Base-by-base conservation (phyloP, 2,797 vertebrate species). In the Girardinus metallicus region DNA sequence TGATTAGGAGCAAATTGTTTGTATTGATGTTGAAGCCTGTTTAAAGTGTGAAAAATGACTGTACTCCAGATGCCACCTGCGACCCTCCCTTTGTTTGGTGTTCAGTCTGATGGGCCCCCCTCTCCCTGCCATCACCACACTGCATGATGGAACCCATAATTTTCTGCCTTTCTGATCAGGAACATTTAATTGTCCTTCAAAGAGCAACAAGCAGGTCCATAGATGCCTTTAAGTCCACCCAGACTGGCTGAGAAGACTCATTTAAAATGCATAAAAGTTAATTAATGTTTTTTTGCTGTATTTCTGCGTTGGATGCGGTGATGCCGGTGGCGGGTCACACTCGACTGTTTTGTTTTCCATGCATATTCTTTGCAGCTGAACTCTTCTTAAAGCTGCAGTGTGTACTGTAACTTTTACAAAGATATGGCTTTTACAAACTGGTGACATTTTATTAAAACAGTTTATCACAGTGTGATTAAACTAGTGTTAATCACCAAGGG, bases 191-290 rank as follows among this genome's bases (percentile, higher is more conserved):
- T 83, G 68, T 75, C 44, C 55, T 60, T 73, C 72, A 43, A 75
- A 78, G 75, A 23, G 10, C 49, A 76, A 80, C 39, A 71, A 78
- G 84, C 75, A 82, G n/a, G 53, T 62, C 7, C 43, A 12, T 5
- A 0, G 43, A 83, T 7, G 57, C 83, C 86, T 84, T 9, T 0
- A 21, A 82, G 84, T 86, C 78, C 51, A 1, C 34, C 74, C 36
- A 66, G 0, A 53, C 77, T 85, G 21, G 0, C 62, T 80, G 77
- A 73, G 79, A 81, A 85, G 76, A 84, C 74, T 83, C 41, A 86
- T 88, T 88, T 81, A 62, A 83, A 88, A 87, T 75, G 39, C 77
- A 81, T 66, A 51, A 75, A 88, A 84, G 76, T 82, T 84, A 78
- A 85, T 86, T 83, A 66, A 78, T 74, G 77, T 29, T 79, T 78